phyloP scores from a whole-genome alignment of 2,888 invertebrate species.

The Mythimna ferrago region DNA sequence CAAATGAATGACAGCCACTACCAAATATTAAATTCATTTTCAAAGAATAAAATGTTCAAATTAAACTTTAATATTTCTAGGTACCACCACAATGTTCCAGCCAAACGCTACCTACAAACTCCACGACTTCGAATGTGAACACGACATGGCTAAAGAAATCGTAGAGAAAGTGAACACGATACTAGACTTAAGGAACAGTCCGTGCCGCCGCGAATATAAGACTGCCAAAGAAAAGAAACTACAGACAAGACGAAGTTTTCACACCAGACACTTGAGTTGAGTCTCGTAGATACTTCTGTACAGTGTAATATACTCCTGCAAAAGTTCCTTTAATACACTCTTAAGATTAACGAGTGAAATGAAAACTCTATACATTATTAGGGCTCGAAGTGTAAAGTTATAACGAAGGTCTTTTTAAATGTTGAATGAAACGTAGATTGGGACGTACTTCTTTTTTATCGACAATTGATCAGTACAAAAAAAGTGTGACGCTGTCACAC shows the following conservation, averaged over 20 bases:
- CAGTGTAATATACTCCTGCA: slow-evolving; percentile 65
- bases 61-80: slow-evolving; percentile 60
- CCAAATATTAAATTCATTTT: not conserved
- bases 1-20: too few species aligned
- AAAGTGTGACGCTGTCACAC: too few species aligned
- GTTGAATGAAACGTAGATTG: slow-evolving; percentile 11
- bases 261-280: slow-evolving; percentile 84
- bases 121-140: slow-evolving; percentile 97
- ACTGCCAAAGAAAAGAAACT: slow-evolving; percentile 93
- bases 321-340: slow-evolving; percentile 66
- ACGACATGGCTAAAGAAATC: slow-evolving; percentile 94
- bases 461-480: too few species aligned
- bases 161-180: slow-evolving; percentile 97
- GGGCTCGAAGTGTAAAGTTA: slow-evolving; percentile 41
- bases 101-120: slow-evolving; percentile 93
- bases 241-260: slow-evolving; percentile 91
- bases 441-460: too few species aligned
- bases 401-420: slow-evolving; percentile 18
- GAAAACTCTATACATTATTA: slow-evolving; percentile 37
- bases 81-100: slow-evolving; percentile 75
- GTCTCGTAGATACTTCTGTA: slow-evolving; percentile 62
- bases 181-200: slow-evolving; percentile 95
- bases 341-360: slow-evolving; percentile 53
- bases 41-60: not conserved
- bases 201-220: slow-evolving; percentile 95